Conservation (phyloP, 2,113 vertebrate species). For the Nothobranchius furzeri region DNA sequence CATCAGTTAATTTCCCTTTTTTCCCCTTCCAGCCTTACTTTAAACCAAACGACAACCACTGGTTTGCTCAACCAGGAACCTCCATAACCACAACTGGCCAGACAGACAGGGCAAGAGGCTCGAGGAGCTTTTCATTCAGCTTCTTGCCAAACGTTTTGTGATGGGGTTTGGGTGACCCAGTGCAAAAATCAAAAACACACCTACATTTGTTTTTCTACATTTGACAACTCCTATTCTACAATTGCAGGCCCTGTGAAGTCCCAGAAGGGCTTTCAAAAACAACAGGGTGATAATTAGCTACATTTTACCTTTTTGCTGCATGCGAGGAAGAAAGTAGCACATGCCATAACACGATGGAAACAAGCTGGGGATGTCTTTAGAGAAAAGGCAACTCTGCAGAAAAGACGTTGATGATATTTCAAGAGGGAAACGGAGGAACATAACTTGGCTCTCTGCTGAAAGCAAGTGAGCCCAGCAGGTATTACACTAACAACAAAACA, state of each 20-base stretch:
- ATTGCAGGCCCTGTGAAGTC: constrained; percentile 41
- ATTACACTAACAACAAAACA: not conserved
- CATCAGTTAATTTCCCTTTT: no score
- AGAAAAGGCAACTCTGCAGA: constrained; percentile 4
- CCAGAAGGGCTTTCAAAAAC: constrained; percentile 35
- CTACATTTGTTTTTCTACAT: constrained; percentile 26
- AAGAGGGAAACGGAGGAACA: constrained; percentile 11
- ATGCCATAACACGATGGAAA: constrained; percentile 13
- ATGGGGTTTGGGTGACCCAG: constrained; percentile 42
- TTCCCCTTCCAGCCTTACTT: constrained; percentile 21
- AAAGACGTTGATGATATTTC: constrained; percentile 9
- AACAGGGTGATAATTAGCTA: constrained; percentile 59
- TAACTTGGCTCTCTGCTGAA: not conserved
- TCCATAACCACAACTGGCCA: constrained; percentile 56
- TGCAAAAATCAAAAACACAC: constrained; percentile 18
- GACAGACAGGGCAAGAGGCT: constrained; percentile 53
- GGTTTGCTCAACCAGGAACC: constrained; percentile 44
- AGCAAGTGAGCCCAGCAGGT: constrained; percentile 1
- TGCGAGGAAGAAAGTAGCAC: constrained; percentile 33
- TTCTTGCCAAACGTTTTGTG: constrained; percentile 49
- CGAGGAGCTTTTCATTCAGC: constrained; percentile 62
- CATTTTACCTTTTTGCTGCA: constrained; percentile 53
- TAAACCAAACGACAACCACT: constrained; percentile 58
- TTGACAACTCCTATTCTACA: constrained; percentile 48
- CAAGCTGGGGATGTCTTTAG: constrained; percentile 8